Conservation (phyloP, 2,113 vertebrate genomes). For the Tyto alba region DNA sequence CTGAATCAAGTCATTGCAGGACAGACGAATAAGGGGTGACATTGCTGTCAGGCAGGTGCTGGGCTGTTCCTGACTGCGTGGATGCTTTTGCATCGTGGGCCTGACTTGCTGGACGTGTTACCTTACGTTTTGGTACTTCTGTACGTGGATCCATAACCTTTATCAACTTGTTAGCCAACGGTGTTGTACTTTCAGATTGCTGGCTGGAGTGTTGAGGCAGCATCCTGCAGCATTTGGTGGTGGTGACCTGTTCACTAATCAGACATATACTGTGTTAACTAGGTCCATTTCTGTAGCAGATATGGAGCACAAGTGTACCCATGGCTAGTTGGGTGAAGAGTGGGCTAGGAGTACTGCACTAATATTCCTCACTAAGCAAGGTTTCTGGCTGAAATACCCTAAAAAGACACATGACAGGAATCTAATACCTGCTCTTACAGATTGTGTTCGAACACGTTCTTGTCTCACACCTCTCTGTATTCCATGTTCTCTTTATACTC, state of each 20-base stretch:
- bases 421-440: not conserved
- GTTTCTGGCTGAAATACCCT: not conserved
- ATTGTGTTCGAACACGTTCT: not conserved
- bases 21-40: fast-evolving
- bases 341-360: not conserved
- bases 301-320: not conserved
- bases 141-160: not conserved
- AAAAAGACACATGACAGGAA: fast-evolving
- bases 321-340: not conserved
- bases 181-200: not conserved
- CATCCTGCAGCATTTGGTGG: not conserved
- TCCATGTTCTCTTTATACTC: not conserved
- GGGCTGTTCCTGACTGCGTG: not conserved
- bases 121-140: not conserved
- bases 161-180: not conserved
- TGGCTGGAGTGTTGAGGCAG: not conserved
- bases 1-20: not conserved
- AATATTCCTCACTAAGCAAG: not conserved
- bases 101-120: not conserved
- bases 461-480: not conserved
- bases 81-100: not conserved
- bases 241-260: not conserved
- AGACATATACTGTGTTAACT: not conserved
- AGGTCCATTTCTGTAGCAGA: not conserved
- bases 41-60: not conserved